Evolutionary conservation across 2,797 vertebrate genomes (phyloP).

Genomic region (Lacerta agilis): DNA sequence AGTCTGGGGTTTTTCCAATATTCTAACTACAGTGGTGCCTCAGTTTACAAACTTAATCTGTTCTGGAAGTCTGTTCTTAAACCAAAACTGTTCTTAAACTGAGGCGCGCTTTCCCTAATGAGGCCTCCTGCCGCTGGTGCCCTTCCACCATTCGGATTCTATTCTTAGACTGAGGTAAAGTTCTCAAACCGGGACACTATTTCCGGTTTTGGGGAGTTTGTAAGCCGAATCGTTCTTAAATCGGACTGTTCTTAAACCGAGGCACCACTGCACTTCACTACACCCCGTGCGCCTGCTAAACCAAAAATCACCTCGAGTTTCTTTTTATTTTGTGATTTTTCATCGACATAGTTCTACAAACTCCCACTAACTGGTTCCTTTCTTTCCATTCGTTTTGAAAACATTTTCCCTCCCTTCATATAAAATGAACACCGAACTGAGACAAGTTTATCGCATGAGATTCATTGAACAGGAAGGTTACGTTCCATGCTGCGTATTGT

Average conservation of each 20-base stretch:
- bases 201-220: too few species aligned
- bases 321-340: background rate
- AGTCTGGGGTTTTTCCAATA: background rate
- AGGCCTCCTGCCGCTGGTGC: too few species aligned
- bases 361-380: background rate
- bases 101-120: too few species aligned
- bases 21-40: background rate
- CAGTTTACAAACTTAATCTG: too few species aligned
- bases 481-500: constrained; percentile 15
- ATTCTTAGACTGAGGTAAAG: too few species aligned
- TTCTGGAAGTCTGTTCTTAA: too few species aligned
- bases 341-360: background rate
- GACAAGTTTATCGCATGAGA: background rate
- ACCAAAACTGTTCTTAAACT: too few species aligned
- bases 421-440: background rate
- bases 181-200: too few species aligned
- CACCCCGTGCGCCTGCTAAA: background rate
- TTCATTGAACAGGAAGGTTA: background rate
- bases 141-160: too few species aligned
- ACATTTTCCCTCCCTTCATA: background rate
- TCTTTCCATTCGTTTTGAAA: background rate
- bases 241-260: too few species aligned
- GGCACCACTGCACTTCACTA: too few species aligned
- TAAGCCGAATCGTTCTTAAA: too few species aligned
- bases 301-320: background rate